A percentile compares a stretch with the other conserved stretches of the same genome.
Evolutionary conservation across 2,888 invertebrate species (phyloP).

Genomic region (Druceiella hillmani): DNA sequence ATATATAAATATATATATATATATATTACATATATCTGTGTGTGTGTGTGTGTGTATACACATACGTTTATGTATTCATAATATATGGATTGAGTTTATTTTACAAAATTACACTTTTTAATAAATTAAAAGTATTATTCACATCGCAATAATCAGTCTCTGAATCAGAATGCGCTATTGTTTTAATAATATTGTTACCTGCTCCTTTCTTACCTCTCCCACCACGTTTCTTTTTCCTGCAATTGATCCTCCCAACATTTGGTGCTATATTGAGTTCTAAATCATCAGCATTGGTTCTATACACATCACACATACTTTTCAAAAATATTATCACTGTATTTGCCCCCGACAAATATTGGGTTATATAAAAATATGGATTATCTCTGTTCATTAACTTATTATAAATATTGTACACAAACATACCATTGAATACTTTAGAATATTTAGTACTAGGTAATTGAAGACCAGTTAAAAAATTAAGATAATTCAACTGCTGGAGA

Average conservation of each 20-base stretch:
- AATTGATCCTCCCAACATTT: no score
- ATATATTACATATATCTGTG: no score
- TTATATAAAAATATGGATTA: slow-evolving; percentile 50
- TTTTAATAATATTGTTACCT: no score
- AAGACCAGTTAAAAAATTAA: slow-evolving; percentile 60
- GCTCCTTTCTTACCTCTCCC: slow-evolving; percentile 29
- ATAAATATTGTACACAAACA: slow-evolving; percentile 69
- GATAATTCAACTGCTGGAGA: slow-evolving; percentile 49
- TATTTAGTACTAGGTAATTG: slow-evolving; percentile 54
- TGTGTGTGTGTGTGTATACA: no score
- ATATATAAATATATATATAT: no score
- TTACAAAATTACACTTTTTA: no score
- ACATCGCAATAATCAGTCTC: no score
- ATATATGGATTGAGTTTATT: no score
- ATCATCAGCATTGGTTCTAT: slow-evolving; percentile 29
- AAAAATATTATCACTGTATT: slow-evolving; percentile 36
- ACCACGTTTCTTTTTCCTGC: slow-evolving; percentile 28
- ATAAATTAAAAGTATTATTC: no score
- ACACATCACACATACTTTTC: slow-evolving; percentile 33
- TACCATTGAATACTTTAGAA: slow-evolving; percentile 66
- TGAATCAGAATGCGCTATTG: no score
- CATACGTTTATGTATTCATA: no score
- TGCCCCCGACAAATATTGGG: slow-evolving; percentile 42
- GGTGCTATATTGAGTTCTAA: slow-evolving; percentile 31
- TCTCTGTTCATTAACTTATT: slow-evolving; percentile 53